Conservation (phyloP, 2,888 invertebrate species). For the Argyresthia goedartella region DNA sequence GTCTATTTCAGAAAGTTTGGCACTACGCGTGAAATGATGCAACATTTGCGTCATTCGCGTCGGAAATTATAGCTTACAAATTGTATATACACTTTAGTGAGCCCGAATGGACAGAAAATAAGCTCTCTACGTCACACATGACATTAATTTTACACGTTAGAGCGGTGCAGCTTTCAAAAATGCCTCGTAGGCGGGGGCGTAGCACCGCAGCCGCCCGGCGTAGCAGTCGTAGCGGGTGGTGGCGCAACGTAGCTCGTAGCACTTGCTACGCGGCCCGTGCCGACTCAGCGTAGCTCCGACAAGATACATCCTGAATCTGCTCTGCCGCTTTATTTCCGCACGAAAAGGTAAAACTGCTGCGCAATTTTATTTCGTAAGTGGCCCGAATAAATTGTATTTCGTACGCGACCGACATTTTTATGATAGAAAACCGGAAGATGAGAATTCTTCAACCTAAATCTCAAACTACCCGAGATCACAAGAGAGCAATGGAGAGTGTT, state of each 20-base stretch:
- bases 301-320: slow-evolving; percentile 40
- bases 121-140: too few relatives aligned
- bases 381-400: slow-evolving; percentile 50
- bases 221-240: too few relatives aligned
- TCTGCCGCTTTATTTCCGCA: slow-evolving; percentile 36
- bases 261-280: slow-evolving; percentile 17
- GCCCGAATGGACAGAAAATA: too few relatives aligned
- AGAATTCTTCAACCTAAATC: not conserved
- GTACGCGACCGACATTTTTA: slow-evolving; percentile 46
- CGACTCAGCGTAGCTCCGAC: slow-evolving; percentile 39
- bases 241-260: not conserved
- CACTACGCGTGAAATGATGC: too few relatives aligned
- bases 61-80: too few relatives aligned
- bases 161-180: too few relatives aligned
- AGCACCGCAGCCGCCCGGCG: too few relatives aligned
- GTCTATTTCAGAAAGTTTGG: too few relatives aligned
- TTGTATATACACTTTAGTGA: too few relatives aligned
- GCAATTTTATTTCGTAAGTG: slow-evolving; percentile 51
- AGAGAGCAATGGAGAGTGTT: not conserved
- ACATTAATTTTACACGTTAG: too few relatives aligned
- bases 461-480: not conserved
- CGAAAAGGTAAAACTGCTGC: slow-evolving; percentile 46
- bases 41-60: too few relatives aligned
- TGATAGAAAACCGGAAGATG: slow-evolving; percentile 16
- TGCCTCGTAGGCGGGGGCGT: too few relatives aligned